Conservation (phyloP, 2,888 invertebrate species). For the Drosophila birchii region DNA sequence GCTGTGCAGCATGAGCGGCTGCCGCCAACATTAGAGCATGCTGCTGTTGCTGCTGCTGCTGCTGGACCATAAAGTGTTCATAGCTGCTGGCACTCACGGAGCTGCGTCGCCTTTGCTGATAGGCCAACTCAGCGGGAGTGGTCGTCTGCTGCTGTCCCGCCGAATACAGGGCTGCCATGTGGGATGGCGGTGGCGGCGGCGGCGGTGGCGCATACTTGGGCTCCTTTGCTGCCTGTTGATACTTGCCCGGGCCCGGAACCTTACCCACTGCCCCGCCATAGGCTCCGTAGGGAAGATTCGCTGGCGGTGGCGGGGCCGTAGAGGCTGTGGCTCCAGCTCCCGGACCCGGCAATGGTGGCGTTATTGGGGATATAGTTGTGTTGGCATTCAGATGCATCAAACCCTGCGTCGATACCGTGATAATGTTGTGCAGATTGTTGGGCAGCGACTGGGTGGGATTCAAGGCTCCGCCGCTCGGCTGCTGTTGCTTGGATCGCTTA, state of each 20-base stretch:
- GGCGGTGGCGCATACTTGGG: slow-evolving; percentile 64
- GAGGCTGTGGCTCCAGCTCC: slow-evolving; percentile 64
- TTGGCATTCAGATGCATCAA: slow-evolving; percentile 84
- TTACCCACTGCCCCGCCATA: slow-evolving; percentile 50
- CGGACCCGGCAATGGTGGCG: slow-evolving; percentile 77
- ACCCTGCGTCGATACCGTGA: slow-evolving; percentile 84
- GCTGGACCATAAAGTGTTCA: slow-evolving; percentile 79
- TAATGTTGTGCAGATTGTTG: slow-evolving; percentile 81
- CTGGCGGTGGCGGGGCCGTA: slow-evolving; percentile 69
- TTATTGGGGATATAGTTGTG: slow-evolving; percentile 84
- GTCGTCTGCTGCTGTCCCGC: slow-evolving; percentile 41
- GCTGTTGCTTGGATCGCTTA: slow-evolving; percentile 77
- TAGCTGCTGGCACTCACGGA: slow-evolving; percentile 79
- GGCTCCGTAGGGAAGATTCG: slow-evolving; percentile 71
- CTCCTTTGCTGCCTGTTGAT: slow-evolving; percentile 66
- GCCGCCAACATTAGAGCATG: slow-evolving; percentile 65
- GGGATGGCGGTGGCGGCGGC: slow-evolving; percentile 60
- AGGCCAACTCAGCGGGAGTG: slow-evolving; percentile 70
- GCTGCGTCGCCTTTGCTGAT: slow-evolving; percentile 79
- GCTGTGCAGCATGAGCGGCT: slow-evolving; percentile 69
- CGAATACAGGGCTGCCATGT: slow-evolving; percentile 64
- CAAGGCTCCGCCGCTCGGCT: slow-evolving; percentile 73
- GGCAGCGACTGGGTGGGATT: slow-evolving; percentile 64
- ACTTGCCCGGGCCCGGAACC: slow-evolving; percentile 36
- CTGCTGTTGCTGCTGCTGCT: slow-evolving; percentile 77